Conservation (phyloP, 2,797 vertebrate genomes). For the Cirrhinus molitorella region DNA sequence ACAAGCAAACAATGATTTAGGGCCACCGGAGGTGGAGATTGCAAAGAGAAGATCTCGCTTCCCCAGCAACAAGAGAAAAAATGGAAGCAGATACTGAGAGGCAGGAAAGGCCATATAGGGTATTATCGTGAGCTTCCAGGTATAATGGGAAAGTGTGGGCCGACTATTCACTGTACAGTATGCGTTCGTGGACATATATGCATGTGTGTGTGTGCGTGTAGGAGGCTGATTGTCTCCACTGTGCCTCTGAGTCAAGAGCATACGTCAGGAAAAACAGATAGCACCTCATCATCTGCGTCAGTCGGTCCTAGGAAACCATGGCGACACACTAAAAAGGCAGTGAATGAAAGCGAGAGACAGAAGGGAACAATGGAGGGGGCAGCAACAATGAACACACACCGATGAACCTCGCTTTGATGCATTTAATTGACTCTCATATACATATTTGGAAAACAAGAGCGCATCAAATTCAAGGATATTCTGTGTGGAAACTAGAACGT, state of each 20-base stretch:
- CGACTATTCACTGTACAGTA: slow-evolving; percentile 53
- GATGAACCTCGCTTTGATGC: slow-evolving; percentile 57
- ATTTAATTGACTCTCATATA: slow-evolving; percentile 62
- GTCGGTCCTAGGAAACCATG: slow-evolving; percentile 62
- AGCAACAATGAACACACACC: slow-evolving; percentile 44
- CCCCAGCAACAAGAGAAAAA: slow-evolving; percentile 53
- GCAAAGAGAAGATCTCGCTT: slow-evolving; percentile 36
- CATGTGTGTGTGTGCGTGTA: slow-evolving; percentile 45
- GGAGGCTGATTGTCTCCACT: slow-evolving; percentile 63
- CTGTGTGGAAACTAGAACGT: slow-evolving; percentile 43
- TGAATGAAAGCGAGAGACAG: slow-evolving; percentile 54
- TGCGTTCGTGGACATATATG: slow-evolving; percentile 35
- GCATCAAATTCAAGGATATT: slow-evolving; percentile 40
- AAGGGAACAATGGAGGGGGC: slow-evolving; percentile 43
- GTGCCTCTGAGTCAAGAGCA: slow-evolving; percentile 64
- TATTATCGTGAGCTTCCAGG: slow-evolving; percentile 51
- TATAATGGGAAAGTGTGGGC: slow-evolving; percentile 58
- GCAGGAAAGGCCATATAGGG: slow-evolving; percentile 64
- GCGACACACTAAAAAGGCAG: slow-evolving; percentile 56
- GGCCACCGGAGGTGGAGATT: slow-evolving; percentile 43
- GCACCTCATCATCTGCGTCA: slow-evolving; percentile 65
- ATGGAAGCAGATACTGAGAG: slow-evolving; percentile 26
- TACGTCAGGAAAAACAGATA: slow-evolving; percentile 62
- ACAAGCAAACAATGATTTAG: slow-evolving; percentile 40
- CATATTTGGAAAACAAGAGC: slow-evolving; percentile 54